Evolutionary conservation across 2,797 vertebrate genomes (phyloP), one percentile per base, ranked within the genome.

Genomic region (Scleropages formosus): DNA sequence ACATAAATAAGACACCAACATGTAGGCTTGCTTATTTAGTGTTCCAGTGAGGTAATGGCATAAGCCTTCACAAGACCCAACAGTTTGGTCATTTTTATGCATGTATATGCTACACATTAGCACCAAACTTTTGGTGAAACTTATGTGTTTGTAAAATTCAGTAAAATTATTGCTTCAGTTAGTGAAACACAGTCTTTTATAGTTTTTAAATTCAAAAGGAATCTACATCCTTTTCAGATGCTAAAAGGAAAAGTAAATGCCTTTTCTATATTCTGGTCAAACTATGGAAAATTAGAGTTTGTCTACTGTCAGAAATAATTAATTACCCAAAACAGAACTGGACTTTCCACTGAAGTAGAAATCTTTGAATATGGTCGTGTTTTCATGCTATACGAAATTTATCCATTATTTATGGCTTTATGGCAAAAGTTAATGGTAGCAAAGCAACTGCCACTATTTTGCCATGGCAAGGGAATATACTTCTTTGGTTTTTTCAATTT

Each of bases 1-100:
- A 71, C 68, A 72, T 60, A 22, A 1, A n/a, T 76, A 69, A 58
- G 63, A 58, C 53, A 78, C 8, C 31, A 39, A 31, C 27, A 46
- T 39, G 11, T 31, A 24, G 73, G 56, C 64, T 74, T 78, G 59
- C 22, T 27, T 56, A 44, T 22, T 10, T 31, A 26, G 13, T 31
- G 20, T 31, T 44, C 11, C n/a, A 7, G 20, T 69, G 20, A 1
- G 20, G 24, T 74, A 63, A 53, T 31, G 31, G 46, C 60, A 49
- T 18, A 63, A 20, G 61, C 16, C 16, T 39, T 65, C 39, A 70
- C 74, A 47, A 64, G 18, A 13, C 26, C 27, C n/a, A 44, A 49
- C 56, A 67, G 13, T 15, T 70, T 69, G 8, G 10, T 22, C 6
- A 20, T 51, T 72, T 39, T 39, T 39, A 6, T 31, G 6, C 31